Conservation (phyloP, 2,888 invertebrate genomes). For the Maniola hyperantus region DNA sequence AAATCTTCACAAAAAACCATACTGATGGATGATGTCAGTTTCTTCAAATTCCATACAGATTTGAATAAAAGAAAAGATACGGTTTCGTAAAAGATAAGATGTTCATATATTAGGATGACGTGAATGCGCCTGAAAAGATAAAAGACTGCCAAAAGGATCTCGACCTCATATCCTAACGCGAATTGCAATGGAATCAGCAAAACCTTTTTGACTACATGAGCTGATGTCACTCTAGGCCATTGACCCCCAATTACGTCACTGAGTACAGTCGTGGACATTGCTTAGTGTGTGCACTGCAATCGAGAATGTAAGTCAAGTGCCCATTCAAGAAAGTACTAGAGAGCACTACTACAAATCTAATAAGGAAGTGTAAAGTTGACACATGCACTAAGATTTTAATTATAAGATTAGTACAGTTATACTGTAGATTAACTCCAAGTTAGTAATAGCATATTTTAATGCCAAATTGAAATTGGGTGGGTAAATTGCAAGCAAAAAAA, state of each 20-base stretch:
- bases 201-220: conserved; percentile 31
- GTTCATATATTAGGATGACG: conserved; percentile 22
- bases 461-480: no score
- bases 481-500: no score
- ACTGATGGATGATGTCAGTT: conserved; percentile 15
- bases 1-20: background rate
- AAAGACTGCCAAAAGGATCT: conserved; percentile 34
- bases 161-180: conserved; percentile 36
- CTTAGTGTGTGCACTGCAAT: conserved; percentile 28
- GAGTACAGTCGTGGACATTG: conserved; percentile 41
- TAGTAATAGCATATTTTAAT: background rate
- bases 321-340: conserved; percentile 13
- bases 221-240: conserved; percentile 45
- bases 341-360: conserved; percentile 8
- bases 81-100: conserved; percentile 18
- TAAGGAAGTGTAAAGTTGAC: conserved; percentile 14
- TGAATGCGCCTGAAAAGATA: conserved; percentile 31
- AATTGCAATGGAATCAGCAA: conserved; percentile 32
- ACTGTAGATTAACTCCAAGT: background rate
- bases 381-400: background rate
- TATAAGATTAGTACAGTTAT: background rate
- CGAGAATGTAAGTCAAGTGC: conserved; percentile 25
- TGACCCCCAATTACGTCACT: conserved; percentile 46
- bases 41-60: conserved; percentile 6
- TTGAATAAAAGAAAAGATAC: conserved; percentile 13